Evolutionary conservation across 1,140 invertebrate genomes (phyloP).

Genomic region (Homarus americanus): DNA sequence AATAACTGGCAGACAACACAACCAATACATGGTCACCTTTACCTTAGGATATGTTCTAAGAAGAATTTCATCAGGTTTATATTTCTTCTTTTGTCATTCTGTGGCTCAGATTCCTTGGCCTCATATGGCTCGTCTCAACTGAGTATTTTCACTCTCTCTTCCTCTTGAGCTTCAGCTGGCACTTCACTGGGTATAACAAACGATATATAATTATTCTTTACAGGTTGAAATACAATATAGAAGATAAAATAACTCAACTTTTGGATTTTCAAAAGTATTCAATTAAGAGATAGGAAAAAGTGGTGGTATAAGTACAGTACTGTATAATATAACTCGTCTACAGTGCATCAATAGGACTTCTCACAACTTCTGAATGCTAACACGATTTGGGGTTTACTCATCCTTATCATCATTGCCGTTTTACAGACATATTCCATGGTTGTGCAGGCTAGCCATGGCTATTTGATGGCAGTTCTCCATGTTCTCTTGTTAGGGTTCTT

Average conservation of each 20-base stretch:
- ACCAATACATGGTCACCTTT: not conserved
- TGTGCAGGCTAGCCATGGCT: no score
- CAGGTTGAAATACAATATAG: not conserved
- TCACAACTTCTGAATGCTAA: not conserved
- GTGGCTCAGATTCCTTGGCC: conserved; percentile 14
- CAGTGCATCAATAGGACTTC: not conserved
- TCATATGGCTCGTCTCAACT: conserved; percentile 59
- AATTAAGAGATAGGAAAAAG: not conserved
- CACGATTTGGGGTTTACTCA: no score
- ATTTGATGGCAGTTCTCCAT: no score
- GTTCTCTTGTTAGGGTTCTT: no score
- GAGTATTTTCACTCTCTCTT: conserved; percentile 68
- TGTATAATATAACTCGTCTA: not conserved
- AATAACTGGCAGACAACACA: no score
- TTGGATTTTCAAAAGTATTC: not conserved
- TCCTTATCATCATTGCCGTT: no score
- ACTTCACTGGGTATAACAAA: conserved; percentile 4
- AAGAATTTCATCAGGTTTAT: conserved; percentile 2
- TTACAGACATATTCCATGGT: no score
- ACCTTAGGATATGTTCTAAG: conserved; percentile 10
- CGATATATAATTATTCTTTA: not conserved
- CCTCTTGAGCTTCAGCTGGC: conserved; percentile 51
- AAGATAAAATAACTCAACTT: not conserved
- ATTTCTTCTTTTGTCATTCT: not conserved
- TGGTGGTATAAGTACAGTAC: not conserved